Base-by-base conservation (phyloP, 2,113 vertebrate genomes). In the Acrocephalus arundinaceus region DNA sequence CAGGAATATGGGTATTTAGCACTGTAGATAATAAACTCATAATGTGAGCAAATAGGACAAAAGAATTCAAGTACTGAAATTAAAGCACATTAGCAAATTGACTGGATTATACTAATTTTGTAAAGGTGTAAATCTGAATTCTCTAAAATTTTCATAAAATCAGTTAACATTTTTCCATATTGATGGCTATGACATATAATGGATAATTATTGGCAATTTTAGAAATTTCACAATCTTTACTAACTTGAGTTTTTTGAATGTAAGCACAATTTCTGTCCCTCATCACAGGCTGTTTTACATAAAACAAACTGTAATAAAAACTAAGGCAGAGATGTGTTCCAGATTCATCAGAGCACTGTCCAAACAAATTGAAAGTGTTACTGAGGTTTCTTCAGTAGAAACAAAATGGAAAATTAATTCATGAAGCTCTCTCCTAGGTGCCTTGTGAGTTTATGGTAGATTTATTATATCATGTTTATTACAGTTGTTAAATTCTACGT, bases 301-400 rank as follows among this genome's bases (percentile, higher is more conserved):
- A 98, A 97, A 97, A 98, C 23, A 24, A 93, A 97, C 65, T 24
- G 75, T 91, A 72, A 97, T 63, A 67, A 97, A 97, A 95, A 98
- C 95, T 62, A 98, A 96, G 70, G 81, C 77, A 46, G 93, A 93
- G 27, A 95, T 97, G 92, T 97, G 93, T 27, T 97, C 85, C n/a
- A 25, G 55, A 63, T 96, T 82, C 45, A 97, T 91, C 46, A 94
- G 75, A 63, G 92, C 96, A 35, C 89, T 88, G 54, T 98, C 94
- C 94, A 98, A 63, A 73, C 96, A 98, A 52, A 94, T 49, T 66
- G 80, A 70, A 86, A 98, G 94, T 39, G 96, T 94, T 52, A 94
- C 95, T 83, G 97, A 90, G 52, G 80, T 96, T 93, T 98, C 97
- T 98, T 84, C 48, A 90, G 65, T 22, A 86, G 73, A 51, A 95